Evolutionary conservation across 2,113 vertebrate species (phyloP).

Genomic region (zebrafish (Danio rerio)): GRCz12tu NC_133182.1:38403001-38403500

Average conservation of each 20-base stretch:
- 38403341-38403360: not conserved
- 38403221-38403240: not conserved
- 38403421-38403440: too few relatives aligned
- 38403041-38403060: not conserved
- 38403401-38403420: too few relatives aligned
- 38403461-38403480: too few relatives aligned
- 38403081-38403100: not conserved
- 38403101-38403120: not conserved
- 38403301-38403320: not conserved
- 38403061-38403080: too few relatives aligned
- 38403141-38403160: not conserved
- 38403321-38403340: not conserved
- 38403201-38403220: not conserved
- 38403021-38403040: not conserved
- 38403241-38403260: not conserved
- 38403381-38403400: too few relatives aligned
- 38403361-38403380: not conserved
- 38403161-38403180: not conserved
- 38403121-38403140: not conserved
- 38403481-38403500: too few relatives aligned
- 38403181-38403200: not conserved
- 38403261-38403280: not conserved
- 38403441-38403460: too few relatives aligned
- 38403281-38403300: not conserved
- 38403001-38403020: not conserved